Conservation (phyloP, 2,797 vertebrate species). For the Mallotus villosus region DNA sequence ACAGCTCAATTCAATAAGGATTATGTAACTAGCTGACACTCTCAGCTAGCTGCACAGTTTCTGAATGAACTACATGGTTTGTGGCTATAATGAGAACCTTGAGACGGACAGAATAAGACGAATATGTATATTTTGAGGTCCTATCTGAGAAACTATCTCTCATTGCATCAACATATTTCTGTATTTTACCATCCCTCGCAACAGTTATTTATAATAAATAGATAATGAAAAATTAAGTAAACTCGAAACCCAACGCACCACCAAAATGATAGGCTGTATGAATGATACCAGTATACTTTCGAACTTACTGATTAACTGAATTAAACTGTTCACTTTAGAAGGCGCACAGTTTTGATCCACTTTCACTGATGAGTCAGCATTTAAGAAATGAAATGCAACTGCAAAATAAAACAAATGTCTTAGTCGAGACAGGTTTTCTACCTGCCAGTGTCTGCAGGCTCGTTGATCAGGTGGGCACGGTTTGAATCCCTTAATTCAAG, state of each 20-base stretch:
- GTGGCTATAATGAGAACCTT: slow-evolving; percentile 56
- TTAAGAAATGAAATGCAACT: not conserved
- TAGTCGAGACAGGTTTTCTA: not conserved
- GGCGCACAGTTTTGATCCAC: too few species aligned
- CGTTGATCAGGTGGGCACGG: not conserved
- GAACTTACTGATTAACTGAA: not conserved
- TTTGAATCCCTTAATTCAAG: not conserved
- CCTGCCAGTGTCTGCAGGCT: not conserved
- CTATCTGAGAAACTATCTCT: slow-evolving; percentile 8
- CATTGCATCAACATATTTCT: slow-evolving; percentile 14
- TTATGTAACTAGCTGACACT: slow-evolving; percentile 66
- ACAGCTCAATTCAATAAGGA: slow-evolving; percentile 46
- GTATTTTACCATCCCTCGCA: not conserved
- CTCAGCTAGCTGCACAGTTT: slow-evolving; percentile 38
- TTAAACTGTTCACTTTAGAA: not conserved
- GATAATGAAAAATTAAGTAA: not conserved
- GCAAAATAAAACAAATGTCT: not conserved
- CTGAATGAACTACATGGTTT: slow-evolving; percentile 50
- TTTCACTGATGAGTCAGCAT: not conserved
- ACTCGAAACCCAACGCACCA: not conserved
- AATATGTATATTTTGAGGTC: not conserved
- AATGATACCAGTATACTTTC: too few species aligned
- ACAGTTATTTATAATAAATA: not conserved
- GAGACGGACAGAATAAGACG: not conserved
- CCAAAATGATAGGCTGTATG: too few species aligned